Evolutionary conservation across 1,140 invertebrate genomes (phyloP).

Genomic region (Meloidogyne exigua): DNA sequence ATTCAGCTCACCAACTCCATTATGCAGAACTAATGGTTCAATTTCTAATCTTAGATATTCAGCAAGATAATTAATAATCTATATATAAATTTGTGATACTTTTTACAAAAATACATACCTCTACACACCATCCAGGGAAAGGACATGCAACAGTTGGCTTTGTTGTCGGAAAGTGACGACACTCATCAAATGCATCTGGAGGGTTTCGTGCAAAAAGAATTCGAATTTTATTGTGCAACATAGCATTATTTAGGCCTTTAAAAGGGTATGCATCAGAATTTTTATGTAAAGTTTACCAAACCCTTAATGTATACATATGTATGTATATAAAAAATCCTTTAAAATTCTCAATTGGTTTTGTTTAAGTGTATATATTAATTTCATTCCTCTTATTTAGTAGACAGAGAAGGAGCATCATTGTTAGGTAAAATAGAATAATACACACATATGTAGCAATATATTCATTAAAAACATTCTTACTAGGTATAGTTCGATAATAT

Average conservation of each 20-base stretch:
- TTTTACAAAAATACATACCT: slow-evolving; percentile 21
- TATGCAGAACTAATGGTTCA: slow-evolving; percentile 32
- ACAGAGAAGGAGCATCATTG: too few species aligned
- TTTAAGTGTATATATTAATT: too few species aligned
- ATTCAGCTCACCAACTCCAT: slow-evolving; percentile 32
- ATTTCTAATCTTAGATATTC: slow-evolving; percentile 36
- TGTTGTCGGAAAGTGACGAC: slow-evolving; percentile 35
- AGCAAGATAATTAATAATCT: slow-evolving; percentile 39
- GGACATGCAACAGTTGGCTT: slow-evolving; percentile 39
- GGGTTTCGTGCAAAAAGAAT: slow-evolving; percentile 14
- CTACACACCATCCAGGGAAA: slow-evolving; percentile 46
- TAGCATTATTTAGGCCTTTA: not conserved
- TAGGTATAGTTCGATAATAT: too few species aligned
- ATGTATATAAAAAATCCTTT: too few species aligned
- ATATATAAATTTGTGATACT: slow-evolving; percentile 13
- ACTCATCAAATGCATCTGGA: slow-evolving; percentile 43
- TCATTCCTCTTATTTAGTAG: too few species aligned
- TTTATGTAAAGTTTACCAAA: too few species aligned
- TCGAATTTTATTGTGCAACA: not conserved
- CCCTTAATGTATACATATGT: too few species aligned
- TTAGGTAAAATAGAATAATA: too few species aligned
- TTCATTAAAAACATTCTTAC: too few species aligned
- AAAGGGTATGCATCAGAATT: too few species aligned
- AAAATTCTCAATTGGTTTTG: too few species aligned
- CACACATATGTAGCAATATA: too few species aligned